A percentile compares a stretch with the other conserved stretches of the same genome.
Evolutionary conservation across 2,888 invertebrate genomes (phyloP).

Genomic region (Oeneis ivallda): DNA sequence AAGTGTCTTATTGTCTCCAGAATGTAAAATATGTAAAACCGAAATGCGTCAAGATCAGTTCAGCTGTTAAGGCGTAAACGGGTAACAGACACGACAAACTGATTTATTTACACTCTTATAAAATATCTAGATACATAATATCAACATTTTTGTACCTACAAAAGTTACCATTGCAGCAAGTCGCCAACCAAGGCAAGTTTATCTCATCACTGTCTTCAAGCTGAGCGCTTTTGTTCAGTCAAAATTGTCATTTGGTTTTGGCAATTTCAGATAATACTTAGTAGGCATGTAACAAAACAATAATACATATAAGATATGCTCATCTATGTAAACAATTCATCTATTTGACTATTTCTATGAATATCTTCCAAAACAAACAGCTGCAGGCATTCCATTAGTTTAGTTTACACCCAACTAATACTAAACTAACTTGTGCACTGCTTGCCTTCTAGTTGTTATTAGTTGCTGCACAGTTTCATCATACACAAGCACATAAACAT

Average conservation of each 20-base stretch:
- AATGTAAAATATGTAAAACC: too few species aligned
- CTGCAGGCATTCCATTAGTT: constrained; percentile 5
- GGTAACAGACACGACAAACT: too few species aligned
- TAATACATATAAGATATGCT: background rate
- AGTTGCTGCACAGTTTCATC: background rate
- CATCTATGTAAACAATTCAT: background rate
- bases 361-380: constrained; percentile 1
- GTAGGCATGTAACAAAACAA: background rate
- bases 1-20: too few species aligned
- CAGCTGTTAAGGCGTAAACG: too few species aligned
- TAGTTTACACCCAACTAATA: background rate
- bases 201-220: background rate
- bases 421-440: constrained; percentile 9
- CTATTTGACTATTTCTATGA: background rate
- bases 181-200: too few species aligned
- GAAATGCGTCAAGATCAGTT: too few species aligned
- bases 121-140: too few species aligned
- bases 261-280: background rate
- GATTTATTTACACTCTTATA: too few species aligned
- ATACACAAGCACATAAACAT: background rate
- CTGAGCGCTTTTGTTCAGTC: background rate
- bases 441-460: background rate
- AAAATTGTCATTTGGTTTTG: too few species aligned
- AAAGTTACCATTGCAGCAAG: background rate
- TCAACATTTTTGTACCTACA: background rate